phyloP scores from a whole-genome alignment of 2,797 vertebrate genomes.

The Microchirus variegatus region DNA sequence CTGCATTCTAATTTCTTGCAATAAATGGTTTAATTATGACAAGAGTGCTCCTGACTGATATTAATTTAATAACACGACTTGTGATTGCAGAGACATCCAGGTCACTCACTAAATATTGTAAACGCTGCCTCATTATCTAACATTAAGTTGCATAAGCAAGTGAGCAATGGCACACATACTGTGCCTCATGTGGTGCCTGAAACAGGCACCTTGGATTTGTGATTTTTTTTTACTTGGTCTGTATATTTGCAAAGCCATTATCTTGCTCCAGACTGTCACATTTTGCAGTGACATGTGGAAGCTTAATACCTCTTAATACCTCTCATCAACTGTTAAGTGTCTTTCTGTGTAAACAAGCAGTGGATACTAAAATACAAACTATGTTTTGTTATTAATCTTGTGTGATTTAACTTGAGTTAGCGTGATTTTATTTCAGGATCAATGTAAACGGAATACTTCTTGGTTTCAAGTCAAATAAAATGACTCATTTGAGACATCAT shows the following conservation, averaged over 20 bases:
- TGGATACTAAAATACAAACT: not conserved
- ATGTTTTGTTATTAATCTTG: too few relatives aligned
- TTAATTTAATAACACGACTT: constrained; percentile 15
- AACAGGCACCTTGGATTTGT: constrained; percentile 28
- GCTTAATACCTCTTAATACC: constrained; percentile 40
- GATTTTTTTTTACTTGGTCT: constrained; percentile 35
- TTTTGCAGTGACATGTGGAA: constrained; percentile 34
- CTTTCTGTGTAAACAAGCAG: constrained; percentile 28
- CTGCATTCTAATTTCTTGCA: not conserved
- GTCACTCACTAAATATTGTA: constrained; percentile 11
- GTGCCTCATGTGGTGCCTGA: constrained; percentile 16
- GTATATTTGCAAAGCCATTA: too few relatives aligned
- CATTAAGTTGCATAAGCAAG: constrained; percentile 22
- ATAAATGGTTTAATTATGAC: not conserved
- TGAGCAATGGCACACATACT: constrained; percentile 14
- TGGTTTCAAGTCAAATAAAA: too few relatives aligned
- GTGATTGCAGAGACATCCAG: constrained; percentile 1
- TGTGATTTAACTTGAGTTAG: too few relatives aligned
- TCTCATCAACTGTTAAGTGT: constrained; percentile 17
- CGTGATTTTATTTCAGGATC: too few relatives aligned
- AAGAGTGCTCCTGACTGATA: not conserved
- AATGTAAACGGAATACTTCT: too few relatives aligned
- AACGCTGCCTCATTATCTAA: constrained; percentile 3
- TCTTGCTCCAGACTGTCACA: constrained; percentile 36
- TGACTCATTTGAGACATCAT: too few relatives aligned